phyloP scores from a whole-genome alignment of 2,113 vertebrate species.

The Lates calcarifer region DNA sequence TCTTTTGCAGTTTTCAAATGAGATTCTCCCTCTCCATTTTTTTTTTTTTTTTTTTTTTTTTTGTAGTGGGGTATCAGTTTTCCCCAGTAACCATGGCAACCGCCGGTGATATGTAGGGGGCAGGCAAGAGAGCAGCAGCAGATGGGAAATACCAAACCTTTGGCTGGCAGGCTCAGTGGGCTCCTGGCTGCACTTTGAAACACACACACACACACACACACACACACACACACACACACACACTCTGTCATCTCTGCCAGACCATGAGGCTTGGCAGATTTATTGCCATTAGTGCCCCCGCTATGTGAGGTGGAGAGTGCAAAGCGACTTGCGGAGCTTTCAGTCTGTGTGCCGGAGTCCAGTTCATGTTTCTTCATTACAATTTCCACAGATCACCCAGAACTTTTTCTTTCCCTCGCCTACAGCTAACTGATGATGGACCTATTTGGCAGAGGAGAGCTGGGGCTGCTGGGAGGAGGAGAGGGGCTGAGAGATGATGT shows the following conservation, averaged over 20 bases:
- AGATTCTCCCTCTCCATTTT: neutral
- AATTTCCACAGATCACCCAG: neutral
- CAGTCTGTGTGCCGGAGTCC: neutral
- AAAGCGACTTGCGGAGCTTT: slow-evolving; percentile 32
- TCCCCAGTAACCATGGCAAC: slow-evolving; percentile 9
- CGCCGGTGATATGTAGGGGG: neutral
- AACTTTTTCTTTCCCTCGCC: neutral
- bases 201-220: slow-evolving; percentile 21
- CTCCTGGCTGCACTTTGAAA: slow-evolving; percentile 19
- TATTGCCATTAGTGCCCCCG: slow-evolving; percentile 13
- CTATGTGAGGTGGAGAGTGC: slow-evolving; percentile 44
- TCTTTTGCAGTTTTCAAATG: neutral
- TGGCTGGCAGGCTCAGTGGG: slow-evolving; percentile 12
- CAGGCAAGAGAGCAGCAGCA: slow-evolving; percentile 9
- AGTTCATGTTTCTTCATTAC: neutral
- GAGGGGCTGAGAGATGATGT: slow-evolving; percentile 88
- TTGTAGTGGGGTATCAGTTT: neutral
- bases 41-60: neutral
- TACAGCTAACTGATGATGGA: slow-evolving; percentile 85
- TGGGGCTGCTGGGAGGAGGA: slow-evolving; percentile 88
- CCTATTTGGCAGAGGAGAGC: slow-evolving; percentile 91
- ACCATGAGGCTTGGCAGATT: slow-evolving; percentile 22
- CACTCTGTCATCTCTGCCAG: slow-evolving; percentile 32
- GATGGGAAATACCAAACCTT: slow-evolving; percentile 44
- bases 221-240: slow-evolving; percentile 4